These are phyloP conservation scores for Cuculus canorus DNA, from an alignment of 2,797 vertebrate species.

Conservation along the genomic window DNA sequence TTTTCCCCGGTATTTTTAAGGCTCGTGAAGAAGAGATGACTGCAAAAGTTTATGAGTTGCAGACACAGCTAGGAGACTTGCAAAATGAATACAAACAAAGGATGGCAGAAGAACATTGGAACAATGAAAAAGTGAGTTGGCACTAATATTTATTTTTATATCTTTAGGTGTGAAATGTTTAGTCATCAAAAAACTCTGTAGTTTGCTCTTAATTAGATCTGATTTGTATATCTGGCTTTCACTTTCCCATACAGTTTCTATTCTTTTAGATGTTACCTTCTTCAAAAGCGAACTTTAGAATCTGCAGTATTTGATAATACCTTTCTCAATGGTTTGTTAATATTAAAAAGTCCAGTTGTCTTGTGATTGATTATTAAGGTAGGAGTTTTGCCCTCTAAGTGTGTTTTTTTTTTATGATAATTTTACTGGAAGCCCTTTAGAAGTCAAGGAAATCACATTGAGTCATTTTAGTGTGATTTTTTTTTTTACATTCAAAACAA, in stretches of 20 bases:
- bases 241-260: not conserved
- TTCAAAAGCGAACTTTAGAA: not conserved
- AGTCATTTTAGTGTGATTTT: not conserved
- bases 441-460: not conserved
- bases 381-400: rapidly evolving
- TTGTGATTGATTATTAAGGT: not conserved
- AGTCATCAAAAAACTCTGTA: not conserved
- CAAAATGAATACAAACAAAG: slow-evolving; percentile 71
- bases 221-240: not conserved
- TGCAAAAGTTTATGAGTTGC: slow-evolving; percentile 87
- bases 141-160: not conserved
- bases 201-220: not conserved
- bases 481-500: not conserved
- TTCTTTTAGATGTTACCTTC: not conserved
- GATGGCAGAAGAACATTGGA: slow-evolving; percentile 43
- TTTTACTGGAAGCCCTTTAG: not conserved
- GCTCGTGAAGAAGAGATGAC: slow-evolving; percentile 97
- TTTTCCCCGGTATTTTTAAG: slow-evolving; percentile 70
- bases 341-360: not conserved
- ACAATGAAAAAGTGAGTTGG: slow-evolving; percentile 80
- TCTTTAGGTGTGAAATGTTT: not conserved
- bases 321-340: not conserved
- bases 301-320: not conserved
- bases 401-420: not conserved
- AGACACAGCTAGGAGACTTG: slow-evolving; percentile 87